Conservation (phyloP, 1,140 invertebrate species). For the Solen grandis region DNA sequence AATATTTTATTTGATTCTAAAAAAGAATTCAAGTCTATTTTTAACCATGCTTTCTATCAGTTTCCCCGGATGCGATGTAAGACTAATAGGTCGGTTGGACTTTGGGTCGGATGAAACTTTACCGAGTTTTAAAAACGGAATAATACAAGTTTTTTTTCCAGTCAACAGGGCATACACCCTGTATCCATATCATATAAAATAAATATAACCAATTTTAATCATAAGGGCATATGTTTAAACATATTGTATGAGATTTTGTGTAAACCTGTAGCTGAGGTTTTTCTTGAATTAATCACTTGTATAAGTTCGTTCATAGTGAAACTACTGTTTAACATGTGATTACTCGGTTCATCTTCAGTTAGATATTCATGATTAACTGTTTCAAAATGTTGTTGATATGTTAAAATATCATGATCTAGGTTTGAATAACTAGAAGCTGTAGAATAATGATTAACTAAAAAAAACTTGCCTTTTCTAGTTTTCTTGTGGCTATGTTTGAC, state of each 20-base stretch:
- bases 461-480: neutral
- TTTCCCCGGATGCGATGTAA: conserved; percentile 22
- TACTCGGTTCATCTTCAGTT: too few species aligned
- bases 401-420: too few species aligned
- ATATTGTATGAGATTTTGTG: neutral
- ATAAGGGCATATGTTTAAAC: neutral
- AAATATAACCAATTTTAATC: neutral
- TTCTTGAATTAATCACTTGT: neutral
- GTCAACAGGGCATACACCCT: neutral
- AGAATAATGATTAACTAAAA: neutral
- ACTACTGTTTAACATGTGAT: neutral
- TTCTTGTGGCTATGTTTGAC: neutral
- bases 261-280: neutral
- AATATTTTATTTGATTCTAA: too few species aligned
- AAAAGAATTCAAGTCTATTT: too few species aligned
- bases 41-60: too few species aligned
- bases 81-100: neutral
- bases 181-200: neutral
- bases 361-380: too few species aligned
- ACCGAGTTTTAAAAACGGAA: neutral
- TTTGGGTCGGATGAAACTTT: too few species aligned
- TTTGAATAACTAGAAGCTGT: neutral
- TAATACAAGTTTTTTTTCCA: conserved; percentile 11
- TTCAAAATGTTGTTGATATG: too few species aligned
- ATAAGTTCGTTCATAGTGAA: neutral